These are phyloP conservation scores for Semicossyphus pulcher DNA, from an alignment of 2,113 vertebrate species.

Conservation along the genomic window DNA sequence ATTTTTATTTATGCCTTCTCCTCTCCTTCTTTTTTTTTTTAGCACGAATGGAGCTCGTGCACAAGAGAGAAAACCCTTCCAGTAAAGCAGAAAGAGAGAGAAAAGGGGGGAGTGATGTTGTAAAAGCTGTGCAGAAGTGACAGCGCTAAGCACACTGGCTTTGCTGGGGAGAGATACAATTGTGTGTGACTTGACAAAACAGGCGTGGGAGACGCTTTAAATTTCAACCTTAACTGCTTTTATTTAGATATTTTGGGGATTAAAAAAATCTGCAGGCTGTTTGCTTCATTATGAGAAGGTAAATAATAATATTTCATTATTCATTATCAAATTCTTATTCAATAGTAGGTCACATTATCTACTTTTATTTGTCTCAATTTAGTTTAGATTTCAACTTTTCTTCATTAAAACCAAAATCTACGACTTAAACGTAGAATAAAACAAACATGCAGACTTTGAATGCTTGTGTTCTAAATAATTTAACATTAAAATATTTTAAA, in stretches of 20 bases:
- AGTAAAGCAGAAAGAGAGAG: constrained; percentile 46
- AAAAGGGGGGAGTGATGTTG: constrained; percentile 62
- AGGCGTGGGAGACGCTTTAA: constrained; percentile 60
- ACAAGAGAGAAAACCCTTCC: constrained; percentile 67
- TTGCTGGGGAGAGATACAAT: constrained; percentile 71
- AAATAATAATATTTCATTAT: not conserved
- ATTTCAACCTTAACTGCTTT: constrained; percentile 42
- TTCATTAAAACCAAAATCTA: too few species aligned
- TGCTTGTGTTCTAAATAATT: too few species aligned
- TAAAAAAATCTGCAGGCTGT: not conserved
- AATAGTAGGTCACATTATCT: constrained; percentile 10
- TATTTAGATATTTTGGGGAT: constrained; percentile 39
- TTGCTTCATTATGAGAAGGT: constrained; percentile 23
- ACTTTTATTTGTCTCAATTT: not conserved
- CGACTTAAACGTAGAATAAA: too few species aligned
- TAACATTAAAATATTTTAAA: too few species aligned
- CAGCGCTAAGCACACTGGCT: constrained; percentile 78
- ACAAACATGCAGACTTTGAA: too few species aligned
- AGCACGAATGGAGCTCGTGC: constrained; percentile 68
- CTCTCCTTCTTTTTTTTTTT: constrained; percentile 42
- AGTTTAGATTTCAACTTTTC: too few species aligned
- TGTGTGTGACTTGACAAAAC: constrained; percentile 72
- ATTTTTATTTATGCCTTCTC: constrained; percentile 76
- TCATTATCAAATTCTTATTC: constrained; percentile 12
- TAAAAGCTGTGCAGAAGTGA: constrained; percentile 79